These are phyloP conservation scores for Leptoclinus maculatus DNA, from an alignment of 2,797 vertebrate species.

Conservation along the genomic window DNA sequence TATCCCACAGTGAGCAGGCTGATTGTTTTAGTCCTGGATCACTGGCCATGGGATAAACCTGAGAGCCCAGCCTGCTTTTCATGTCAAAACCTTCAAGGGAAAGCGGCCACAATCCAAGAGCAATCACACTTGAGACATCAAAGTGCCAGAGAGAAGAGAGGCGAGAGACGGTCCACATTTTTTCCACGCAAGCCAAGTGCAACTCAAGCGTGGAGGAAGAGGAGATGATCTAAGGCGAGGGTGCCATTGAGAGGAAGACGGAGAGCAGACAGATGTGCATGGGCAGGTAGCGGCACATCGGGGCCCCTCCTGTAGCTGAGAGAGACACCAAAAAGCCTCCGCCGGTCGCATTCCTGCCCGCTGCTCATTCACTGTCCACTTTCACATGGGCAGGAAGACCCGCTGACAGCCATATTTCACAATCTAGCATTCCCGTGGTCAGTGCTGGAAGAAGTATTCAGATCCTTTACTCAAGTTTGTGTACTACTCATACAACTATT, in stretches of 20 bases:
- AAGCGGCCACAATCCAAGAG: slow-evolving; percentile 83
- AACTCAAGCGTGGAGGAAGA: slow-evolving; percentile 86
- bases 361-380: slow-evolving; percentile 65
- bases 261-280: slow-evolving; percentile 86
- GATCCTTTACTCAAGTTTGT: neutral
- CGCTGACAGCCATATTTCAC: neutral
- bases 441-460: too few relatives aligned
- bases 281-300: slow-evolving; percentile 87
- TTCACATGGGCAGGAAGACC: slow-evolving; percentile 32
- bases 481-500: neutral
- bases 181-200: slow-evolving; percentile 81
- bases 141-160: slow-evolving; percentile 82
- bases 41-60: slow-evolving; percentile 84
- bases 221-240: slow-evolving; percentile 87
- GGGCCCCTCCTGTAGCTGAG: slow-evolving; percentile 67
- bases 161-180: slow-evolving; percentile 81
- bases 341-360: slow-evolving; percentile 72
- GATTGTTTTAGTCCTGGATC: slow-evolving; percentile 90
- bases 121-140: slow-evolving; percentile 91
- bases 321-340: slow-evolving; percentile 54
- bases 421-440: neutral
- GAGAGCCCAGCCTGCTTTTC: slow-evolving; percentile 86
- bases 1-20: slow-evolving; percentile 83
- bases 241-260: slow-evolving; percentile 84
- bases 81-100: slow-evolving; percentile 87